Base-by-base conservation (phyloP, 2,888 invertebrate genomes). In the Sphaeridia pumilis region DNA sequence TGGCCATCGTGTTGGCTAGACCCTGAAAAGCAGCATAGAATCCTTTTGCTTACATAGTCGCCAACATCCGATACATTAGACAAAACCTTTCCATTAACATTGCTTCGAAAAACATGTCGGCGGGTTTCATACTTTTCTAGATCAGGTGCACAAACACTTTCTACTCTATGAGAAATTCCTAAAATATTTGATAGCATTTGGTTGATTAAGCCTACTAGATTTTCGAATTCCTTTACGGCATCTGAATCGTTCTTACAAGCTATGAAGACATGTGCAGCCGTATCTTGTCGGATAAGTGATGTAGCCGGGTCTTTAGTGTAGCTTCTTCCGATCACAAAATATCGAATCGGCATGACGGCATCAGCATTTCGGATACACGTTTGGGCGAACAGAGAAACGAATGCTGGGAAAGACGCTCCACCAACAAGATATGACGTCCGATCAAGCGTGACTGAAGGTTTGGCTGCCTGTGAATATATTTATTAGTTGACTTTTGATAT, bases 21-120 rank as follows among this genome's bases (percentile, higher is more conserved):
- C 67, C 79, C 59, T 14, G 57, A 56, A 48, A 58, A 82, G 38
- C 76, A 80, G 58, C 86, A 82, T 66, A 84, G 72, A 42, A 90
- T 72, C 54, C 89, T 75, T 69, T 87, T 85, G 63, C 85, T 84
- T 26, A 88, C 76, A 67, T 79, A 89, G 65, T 81, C 78, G 10
- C 79, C 80, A 65, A 79, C 82, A 42, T 82, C 67, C 21, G 85
- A 83, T 35, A 89, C 67, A 70, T 81, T 75, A 0, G 83, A 88
- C 36, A 87, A 78, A 72, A 84, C 82, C 14, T 87, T 68, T 67
- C 83, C 87, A 12, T 72, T 69, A 31, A 78, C 69, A 14, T 75
- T 68, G 73, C 87, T 78, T 71, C 88, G 81, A 60, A 88, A 75
- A 2, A 77, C 76, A 1, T 82, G 71, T 57, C 81, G 75, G 26